A percentile compares a stretch with the other conserved stretches of the same genome.
Conservation (phyloP, 2,113 vertebrate species). For the Tamias sibiricus region DNA sequence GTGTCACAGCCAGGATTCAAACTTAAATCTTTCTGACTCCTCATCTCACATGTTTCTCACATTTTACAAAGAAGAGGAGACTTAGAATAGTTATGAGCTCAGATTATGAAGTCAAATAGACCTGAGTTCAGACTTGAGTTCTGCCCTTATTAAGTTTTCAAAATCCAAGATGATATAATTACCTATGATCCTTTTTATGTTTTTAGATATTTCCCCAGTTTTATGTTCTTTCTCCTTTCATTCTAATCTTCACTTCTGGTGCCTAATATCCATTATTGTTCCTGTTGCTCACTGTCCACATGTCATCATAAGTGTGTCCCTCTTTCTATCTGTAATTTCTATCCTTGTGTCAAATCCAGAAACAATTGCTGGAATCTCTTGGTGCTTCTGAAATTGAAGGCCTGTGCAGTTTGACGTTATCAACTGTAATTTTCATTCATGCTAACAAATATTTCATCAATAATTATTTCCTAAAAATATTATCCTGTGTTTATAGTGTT, state of each 20-base stretch:
- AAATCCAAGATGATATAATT: not conserved
- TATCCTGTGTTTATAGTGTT: not conserved
- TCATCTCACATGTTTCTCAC: not conserved
- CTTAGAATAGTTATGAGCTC: not conserved
- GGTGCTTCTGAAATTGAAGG: slow-evolving; percentile 1
- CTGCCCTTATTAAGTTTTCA: not conserved
- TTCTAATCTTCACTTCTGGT: not conserved
- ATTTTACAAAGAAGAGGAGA: not conserved
- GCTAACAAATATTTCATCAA: not conserved
- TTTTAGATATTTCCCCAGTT: not conserved
- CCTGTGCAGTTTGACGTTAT: not conserved
- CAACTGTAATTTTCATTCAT: not conserved
- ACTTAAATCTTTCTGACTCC: not conserved
- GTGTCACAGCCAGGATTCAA: not conserved
- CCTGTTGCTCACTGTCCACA: not conserved
- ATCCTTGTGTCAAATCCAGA: not conserved
- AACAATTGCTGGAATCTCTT: not conserved
- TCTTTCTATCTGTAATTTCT: not conserved
- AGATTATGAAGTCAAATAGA: not conserved
- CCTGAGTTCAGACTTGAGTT: not conserved
- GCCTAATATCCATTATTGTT: not conserved
- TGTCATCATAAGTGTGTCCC: not conserved
- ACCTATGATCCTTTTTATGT: not conserved
- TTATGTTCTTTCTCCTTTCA: not conserved
- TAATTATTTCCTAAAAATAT: slow-evolving; percentile 12